Conservation (phyloP, 2,888 invertebrate genomes). For the Rhynchonema sp. region DNA sequence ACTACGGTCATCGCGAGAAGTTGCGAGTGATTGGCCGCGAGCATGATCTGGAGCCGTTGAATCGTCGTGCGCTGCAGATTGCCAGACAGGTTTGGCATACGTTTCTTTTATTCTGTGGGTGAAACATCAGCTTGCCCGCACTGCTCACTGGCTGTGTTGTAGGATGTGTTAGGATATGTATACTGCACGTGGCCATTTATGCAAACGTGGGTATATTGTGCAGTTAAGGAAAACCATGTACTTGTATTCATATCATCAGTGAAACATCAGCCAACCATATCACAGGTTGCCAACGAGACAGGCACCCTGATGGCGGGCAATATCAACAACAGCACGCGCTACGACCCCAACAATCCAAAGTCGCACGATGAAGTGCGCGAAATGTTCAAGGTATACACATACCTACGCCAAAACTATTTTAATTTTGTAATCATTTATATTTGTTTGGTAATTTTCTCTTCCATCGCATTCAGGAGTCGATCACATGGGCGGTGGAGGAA, state of each 20-base stretch:
- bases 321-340: constrained; percentile 23
- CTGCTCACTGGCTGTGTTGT: neutral
- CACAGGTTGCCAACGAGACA: constrained; percentile 12
- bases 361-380: constrained; percentile 10
- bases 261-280: neutral
- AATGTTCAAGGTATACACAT: constrained; percentile 22
- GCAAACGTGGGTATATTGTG: too few species aligned
- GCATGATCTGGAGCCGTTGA: constrained; percentile 21
- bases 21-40: constrained; percentile 22
- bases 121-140: neutral
- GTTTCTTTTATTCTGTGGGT: neutral
- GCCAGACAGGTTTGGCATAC: constrained; percentile 25
- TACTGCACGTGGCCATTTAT: too few species aligned
- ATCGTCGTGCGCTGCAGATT: constrained; percentile 20
- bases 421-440: too few species aligned
- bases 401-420: neutral
- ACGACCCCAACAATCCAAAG: constrained; percentile 14
- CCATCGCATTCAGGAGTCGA: constrained; percentile 15
- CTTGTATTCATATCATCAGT: too few species aligned
- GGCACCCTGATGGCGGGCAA: constrained; percentile 28
- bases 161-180: too few species aligned
- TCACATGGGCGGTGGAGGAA: constrained; percentile 26
- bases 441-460: neutral
- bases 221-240: too few species aligned
- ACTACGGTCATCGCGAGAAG: constrained; percentile 28